phyloP scores from a whole-genome alignment of 2,797 vertebrate genomes.

The Carcharodon carcharias region DNA sequence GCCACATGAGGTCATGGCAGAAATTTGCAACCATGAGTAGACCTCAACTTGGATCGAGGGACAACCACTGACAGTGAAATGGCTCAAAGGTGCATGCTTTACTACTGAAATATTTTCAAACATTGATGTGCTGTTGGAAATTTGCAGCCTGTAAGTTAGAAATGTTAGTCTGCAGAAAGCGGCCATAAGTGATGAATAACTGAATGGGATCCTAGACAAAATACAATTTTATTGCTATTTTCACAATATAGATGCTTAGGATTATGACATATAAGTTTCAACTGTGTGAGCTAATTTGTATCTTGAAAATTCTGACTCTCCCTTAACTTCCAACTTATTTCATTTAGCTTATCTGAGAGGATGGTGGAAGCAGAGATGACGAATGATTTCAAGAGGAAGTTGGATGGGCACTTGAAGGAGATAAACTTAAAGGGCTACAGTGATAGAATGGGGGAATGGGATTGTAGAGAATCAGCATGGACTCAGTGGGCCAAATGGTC shows the following conservation, averaged over 20 bases:
- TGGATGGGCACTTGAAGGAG: no score
- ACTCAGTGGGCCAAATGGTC: no score
- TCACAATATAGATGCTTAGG: neutral
- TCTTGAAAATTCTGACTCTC: neutral
- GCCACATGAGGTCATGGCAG: neutral
- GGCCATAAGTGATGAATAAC: neutral
- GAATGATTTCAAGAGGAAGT: no score
- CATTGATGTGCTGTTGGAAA: neutral
- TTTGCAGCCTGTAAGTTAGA: neutral
- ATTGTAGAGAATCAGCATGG: no score
- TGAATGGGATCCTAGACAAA: neutral
- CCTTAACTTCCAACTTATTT: neutral
- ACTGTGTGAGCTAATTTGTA: neutral
- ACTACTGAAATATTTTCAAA: neutral
- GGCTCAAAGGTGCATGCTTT: neutral
- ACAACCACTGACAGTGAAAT: neutral
- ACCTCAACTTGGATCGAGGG: no score
- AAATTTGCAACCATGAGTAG: no score
- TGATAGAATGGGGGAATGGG: no score
- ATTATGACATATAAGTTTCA: neutral
- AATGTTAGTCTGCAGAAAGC: neutral
- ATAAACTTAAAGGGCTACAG: no score
- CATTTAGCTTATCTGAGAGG: neutral
- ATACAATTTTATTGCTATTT: neutral
- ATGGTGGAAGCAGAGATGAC: no score